phyloP scores from a whole-genome alignment of 2,113 vertebrate species.

The Apteryx owenii region DNA sequence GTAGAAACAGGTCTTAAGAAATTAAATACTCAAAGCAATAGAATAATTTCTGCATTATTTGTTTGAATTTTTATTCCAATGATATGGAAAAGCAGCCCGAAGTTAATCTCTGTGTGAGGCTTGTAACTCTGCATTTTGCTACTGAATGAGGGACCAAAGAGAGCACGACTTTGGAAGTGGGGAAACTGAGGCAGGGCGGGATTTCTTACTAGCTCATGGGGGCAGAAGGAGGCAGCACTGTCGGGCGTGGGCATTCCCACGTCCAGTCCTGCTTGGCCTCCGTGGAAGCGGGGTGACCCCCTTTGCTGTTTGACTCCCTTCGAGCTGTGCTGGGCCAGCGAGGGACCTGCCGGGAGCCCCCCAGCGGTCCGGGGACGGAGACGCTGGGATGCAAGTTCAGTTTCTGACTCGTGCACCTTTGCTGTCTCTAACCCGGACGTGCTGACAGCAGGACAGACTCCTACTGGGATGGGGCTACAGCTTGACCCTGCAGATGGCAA shows the following conservation, averaged over 20 bases:
- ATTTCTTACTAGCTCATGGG: not conserved
- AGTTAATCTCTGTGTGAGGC: not conserved
- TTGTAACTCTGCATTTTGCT: not conserved
- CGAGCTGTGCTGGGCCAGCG: fast-evolving
- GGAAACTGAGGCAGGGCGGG: not conserved
- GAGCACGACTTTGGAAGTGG: fast-evolving
- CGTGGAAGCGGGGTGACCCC: not conserved
- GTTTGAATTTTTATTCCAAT: not conserved
- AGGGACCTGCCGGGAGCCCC: not conserved
- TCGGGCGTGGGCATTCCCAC: not conserved
- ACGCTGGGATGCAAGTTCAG: not conserved
- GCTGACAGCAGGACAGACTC: conserved; percentile 20
- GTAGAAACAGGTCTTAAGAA: not conserved
- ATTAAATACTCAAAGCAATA: not conserved
- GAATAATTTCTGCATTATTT: not conserved
- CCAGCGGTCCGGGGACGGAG: fast-evolving
- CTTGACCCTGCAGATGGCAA: conserved; percentile 48
- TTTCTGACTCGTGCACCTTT: not conserved
- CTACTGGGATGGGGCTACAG: conserved; percentile 3
- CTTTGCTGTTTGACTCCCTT: not conserved
- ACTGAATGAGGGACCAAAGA: not conserved
- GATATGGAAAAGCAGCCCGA: not conserved
- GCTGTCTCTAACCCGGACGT: not conserved
- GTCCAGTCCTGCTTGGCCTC: not conserved
- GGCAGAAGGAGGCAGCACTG: not conserved